Evolutionary conservation across 2,113 vertebrate species (phyloP), one percentile per base, ranked within the genome.

Genomic region (Callocephalon fimbriatum): DNA sequence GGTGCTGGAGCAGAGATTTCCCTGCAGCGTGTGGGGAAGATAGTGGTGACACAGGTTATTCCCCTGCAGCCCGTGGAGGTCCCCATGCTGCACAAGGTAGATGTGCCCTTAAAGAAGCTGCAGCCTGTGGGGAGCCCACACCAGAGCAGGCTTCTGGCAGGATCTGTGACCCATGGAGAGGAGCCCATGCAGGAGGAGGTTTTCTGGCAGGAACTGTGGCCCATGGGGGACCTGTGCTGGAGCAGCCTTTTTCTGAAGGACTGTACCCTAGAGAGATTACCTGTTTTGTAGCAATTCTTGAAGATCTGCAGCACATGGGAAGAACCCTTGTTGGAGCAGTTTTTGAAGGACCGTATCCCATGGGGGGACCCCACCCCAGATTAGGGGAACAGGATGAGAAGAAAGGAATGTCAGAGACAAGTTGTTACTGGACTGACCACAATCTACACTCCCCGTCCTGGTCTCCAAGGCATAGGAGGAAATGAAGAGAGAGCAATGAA

Each of bases 291-390:
- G n/a, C 15, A 12, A 29, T 61, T 83, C 45, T 37, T 76, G 42
- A 53, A 51, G 31, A 65, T 31, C 32, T 75, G 26, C 32, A 66
- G 21, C 29, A 13, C 19, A 10, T 13, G 12, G n/a, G 4, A 68
- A 37, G 22, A 54, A 27, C 14, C 8, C 5, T 2, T 35, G 12
- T 15, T 91, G 51, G 17, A 67, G 67, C 37, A 44, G 29, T 71
- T 66, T 2, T 2, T 18, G 35, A 82, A 74, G 31, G n/a, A 50
- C 5, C 26, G 6, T n/a, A 12, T 68, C 12, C 15, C 13, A 13
- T 29, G 31, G 2, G 1, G 4, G 5, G 9, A 38, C 22, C 7
- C 6, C 5, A 6, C 0, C 1, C 37, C 51, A 25, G 16, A 19
- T 62, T 56, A 40, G 27, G 27, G 2, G 1, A 81, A 42, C 17